Base-by-base conservation (phyloP, 35 echinoderm and acorn worm species). In the Anneissia japonica region DNA sequence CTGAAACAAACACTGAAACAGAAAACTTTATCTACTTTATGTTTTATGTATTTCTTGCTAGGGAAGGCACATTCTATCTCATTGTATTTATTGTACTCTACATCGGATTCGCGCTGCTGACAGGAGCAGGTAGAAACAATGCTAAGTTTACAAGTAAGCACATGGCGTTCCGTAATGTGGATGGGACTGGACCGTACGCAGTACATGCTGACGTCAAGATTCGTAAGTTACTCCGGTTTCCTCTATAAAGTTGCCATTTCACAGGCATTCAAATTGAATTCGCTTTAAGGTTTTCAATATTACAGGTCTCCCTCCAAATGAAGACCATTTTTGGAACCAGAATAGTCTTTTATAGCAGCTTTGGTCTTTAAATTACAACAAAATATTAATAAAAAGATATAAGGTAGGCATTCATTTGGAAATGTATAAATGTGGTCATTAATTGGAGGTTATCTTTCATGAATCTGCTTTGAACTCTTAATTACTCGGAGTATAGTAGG, bases 161-260 rank as follows among this genome's bases (percentile, higher is more conserved):
- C 74, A 89, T 89, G 3, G 96, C 89, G 34, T 99, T 94, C 80
- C 85, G 86, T 51, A 87, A 99, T 45, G 77, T 99, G 30, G 96
- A 99, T 87, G 96, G 96, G 0, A 99, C 92, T 26, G 96, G 96
- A 31, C 74, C 72, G 4, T 87, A 78, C 36, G 86, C 90, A 55
- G 89, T 91, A 75, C 94, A 94, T 81, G 96, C 92, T 31, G 96
- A 99, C 87, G 92, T 85, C 83, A 99, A 99, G 88, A 87, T 99
- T 34, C 87, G 96, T 99, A 75, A 99, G 96, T 95, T 17, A 13
- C 79, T 9, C n/a, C 79, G 3, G 9, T 34, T 32, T 81, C 26
- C 5, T 36, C 10, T 10, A 82, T 82, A 7, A 45, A 45, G 16
- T 7, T 7, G 16, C 16, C 40, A 45, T 16, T 45, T 16, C 40